Base-by-base conservation (phyloP, 2,797 vertebrate species). In the Semaprochilodus insignis region DNA sequence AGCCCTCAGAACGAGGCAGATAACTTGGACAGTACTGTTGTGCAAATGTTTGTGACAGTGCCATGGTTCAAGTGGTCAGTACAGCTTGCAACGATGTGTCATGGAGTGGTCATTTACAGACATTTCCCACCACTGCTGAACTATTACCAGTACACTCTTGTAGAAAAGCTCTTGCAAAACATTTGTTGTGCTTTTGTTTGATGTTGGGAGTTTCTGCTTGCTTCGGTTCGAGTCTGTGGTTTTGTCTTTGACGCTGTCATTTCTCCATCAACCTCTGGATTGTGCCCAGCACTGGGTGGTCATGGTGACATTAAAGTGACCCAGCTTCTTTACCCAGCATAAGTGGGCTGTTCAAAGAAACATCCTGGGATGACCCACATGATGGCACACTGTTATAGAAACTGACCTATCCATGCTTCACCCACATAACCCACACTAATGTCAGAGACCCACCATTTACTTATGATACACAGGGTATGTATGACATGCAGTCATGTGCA, bases 81-180 rank as follows among this genome's bases (percentile, higher is more conserved):
- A 65, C 15, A 34, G 63, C 25, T 16, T 44, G 70, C 6, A 34
- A 25, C 34, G 70, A 11, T 48, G 13, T 72, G 48, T 34, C 44
- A 66, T 48, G 19, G 40, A 63, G 40, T 7, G 40, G 34, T 69
- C 40, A 69, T 11, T 69, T 23, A 40, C 21, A 44, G 70, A 36
- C 21, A 36, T 62, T 65, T 71, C 72, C 21, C 62, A 65, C 74
- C 70, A 74, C 51, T 73, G 21, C 31, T 62, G 19, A 10, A 21
- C 78, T 16, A 48, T 25, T 65, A 65, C 63, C 27, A 65, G 63
- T 27, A 65, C 63, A 31, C 27, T 34, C 0, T 34, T 65, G 6
- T 31, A 3, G 15, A 5, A 62, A 23, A 23, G 10, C 60, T 62
- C 60, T 27, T 62, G 23, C 60, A 27, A 54, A 8, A 11, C 8